These are phyloP conservation scores for Darevskia mixta DNA, from an alignment of 2,797 vertebrate genomes.

Conservation along the genomic window DNA sequence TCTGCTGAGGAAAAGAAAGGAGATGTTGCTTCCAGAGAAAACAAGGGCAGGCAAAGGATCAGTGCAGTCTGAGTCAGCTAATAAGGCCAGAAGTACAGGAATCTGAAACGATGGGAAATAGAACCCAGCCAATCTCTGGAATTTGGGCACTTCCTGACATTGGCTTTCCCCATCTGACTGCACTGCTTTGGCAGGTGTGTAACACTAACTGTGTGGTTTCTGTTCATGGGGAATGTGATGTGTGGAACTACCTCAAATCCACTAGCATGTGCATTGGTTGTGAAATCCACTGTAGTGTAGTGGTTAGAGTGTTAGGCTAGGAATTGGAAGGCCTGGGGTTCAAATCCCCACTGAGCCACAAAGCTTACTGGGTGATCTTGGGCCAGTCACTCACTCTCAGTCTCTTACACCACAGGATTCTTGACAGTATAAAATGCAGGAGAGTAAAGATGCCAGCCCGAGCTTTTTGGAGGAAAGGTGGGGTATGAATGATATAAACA, in stretches of 20 bases:
- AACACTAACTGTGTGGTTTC: too few species aligned
- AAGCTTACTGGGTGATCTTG: background rate
- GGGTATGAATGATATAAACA: background rate
- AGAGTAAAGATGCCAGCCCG: background rate
- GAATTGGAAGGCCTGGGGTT: background rate
- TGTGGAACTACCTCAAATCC: background rate
- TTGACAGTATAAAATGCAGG: background rate
- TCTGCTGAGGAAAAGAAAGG: background rate
- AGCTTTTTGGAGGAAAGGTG: background rate
- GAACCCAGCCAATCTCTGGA: background rate
- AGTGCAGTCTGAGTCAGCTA: background rate
- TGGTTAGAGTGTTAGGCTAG: background rate
- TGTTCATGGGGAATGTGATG: background rate
- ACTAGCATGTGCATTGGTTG: background rate
- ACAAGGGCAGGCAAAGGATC: background rate
- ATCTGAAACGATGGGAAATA: background rate
- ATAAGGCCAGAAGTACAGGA: background rate
- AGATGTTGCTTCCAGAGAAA: background rate
- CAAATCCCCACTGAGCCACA: background rate
- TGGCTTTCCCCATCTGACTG: background rate
- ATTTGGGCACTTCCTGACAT: background rate
- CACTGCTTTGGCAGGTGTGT: background rate
- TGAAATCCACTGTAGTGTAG: background rate
- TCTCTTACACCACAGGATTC: background rate
- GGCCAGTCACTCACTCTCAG: background rate